phyloP scores from a whole-genome alignment of 2,113 vertebrate genomes.

The Nibea coibor region DNA sequence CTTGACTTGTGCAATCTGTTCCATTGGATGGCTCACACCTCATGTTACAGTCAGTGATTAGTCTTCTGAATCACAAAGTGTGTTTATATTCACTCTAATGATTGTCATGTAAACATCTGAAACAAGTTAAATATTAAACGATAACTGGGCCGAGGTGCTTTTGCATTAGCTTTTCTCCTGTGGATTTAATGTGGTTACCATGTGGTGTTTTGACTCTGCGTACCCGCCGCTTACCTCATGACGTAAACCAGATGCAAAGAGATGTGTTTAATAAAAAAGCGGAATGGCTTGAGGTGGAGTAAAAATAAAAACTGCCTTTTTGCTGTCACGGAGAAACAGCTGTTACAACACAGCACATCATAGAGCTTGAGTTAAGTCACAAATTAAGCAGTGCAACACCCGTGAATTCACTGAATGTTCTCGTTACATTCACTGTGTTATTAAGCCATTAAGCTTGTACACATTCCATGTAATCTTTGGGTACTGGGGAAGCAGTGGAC shows the following conservation, averaged over 20 bases:
- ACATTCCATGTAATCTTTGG: neutral
- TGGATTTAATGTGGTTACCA: slow-evolving; percentile 7
- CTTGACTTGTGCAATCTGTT: slow-evolving; percentile 43
- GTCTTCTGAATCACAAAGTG: slow-evolving; percentile 44
- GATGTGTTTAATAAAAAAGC: slow-evolving; percentile 65
- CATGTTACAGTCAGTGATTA: slow-evolving; percentile 51
- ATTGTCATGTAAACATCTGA: slow-evolving; percentile 11
- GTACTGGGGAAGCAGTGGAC: neutral
- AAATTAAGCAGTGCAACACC: slow-evolving; percentile 41
- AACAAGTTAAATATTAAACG: slow-evolving; percentile 2
- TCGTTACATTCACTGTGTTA: slow-evolving; percentile 22
- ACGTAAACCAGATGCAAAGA: slow-evolving; percentile 57
- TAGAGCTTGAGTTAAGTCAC: slow-evolving; percentile 7
- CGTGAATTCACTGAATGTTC: slow-evolving; percentile 10
- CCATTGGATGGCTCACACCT: slow-evolving; percentile 16
- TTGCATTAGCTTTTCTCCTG: neutral
- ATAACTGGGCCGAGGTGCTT: neutral
- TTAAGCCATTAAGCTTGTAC: slow-evolving; percentile 34
- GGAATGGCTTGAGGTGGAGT: slow-evolving; percentile 54
- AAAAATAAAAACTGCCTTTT: slow-evolving; percentile 50
- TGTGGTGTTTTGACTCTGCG: slow-evolving; percentile 17
- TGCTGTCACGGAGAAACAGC: slow-evolving; percentile 47
- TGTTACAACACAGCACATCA: slow-evolving; percentile 58
- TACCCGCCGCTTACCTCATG: slow-evolving; percentile 3
- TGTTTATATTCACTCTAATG: slow-evolving; percentile 27